phyloP scores from a whole-genome alignment of 2,797 vertebrate species.

The Rhinatrema bivittatum region DNA sequence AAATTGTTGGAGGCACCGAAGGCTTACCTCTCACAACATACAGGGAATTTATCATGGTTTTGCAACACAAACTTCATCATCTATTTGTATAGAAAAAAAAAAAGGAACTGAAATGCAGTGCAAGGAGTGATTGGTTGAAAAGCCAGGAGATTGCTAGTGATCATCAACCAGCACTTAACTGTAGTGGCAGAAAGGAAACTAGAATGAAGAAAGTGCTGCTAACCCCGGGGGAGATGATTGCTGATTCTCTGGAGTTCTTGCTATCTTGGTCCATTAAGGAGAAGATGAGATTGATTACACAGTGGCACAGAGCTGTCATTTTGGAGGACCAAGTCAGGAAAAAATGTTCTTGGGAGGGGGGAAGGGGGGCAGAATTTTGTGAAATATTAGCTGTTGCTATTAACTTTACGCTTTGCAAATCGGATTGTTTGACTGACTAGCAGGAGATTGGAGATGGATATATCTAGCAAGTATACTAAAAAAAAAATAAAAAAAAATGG shows the following conservation, averaged over 20 bases:
- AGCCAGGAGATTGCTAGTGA: slow-evolving; percentile 12
- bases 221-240: slow-evolving; percentile 7
- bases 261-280: slow-evolving; percentile 20
- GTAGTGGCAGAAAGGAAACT: slow-evolving; percentile 9
- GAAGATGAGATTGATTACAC: slow-evolving; percentile 16
- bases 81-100: slow-evolving; percentile 17
- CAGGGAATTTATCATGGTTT: slow-evolving; percentile 15
- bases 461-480: too few species aligned
- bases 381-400: slow-evolving; percentile 5
- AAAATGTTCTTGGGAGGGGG: neutral
- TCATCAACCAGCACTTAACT: slow-evolving; percentile 13
- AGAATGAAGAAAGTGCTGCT: slow-evolving; percentile 16
- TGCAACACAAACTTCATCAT: slow-evolving; percentile 8
- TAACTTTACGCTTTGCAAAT: slow-evolving; percentile 11
- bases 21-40: slow-evolving; percentile 22
- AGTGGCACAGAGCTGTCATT: slow-evolving; percentile 9
- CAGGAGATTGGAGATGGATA: neutral
- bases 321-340: slow-evolving; percentile 14
- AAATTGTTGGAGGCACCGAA: slow-evolving; percentile 11
- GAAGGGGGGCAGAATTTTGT: slow-evolving; percentile 16
- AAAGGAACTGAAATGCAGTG: slow-evolving; percentile 5
- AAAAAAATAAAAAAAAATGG: too few species aligned
- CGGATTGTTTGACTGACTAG: slow-evolving; percentile 9
- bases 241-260: slow-evolving; percentile 6
- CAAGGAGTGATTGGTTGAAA: slow-evolving; percentile 8